Evolutionary conservation across 2,888 invertebrate genomes (phyloP).

Genomic region (Agrochola circellaris): DNA sequence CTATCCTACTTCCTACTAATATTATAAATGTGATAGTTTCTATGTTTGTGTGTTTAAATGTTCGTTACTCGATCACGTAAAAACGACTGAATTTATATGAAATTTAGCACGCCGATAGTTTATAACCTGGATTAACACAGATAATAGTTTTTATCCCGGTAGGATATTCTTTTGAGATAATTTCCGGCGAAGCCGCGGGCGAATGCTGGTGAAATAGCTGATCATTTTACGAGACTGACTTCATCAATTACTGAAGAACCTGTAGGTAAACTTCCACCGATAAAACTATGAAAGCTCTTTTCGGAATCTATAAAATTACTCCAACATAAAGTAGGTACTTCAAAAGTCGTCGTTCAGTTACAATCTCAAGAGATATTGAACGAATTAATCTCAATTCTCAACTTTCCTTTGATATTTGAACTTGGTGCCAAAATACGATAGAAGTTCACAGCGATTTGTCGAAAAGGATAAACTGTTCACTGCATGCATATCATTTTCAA

Average conservation of each 20-base stretch:
- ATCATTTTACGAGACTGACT: background rate
- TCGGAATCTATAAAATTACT: background rate
- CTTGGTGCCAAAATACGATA: background rate
- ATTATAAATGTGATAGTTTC: no score
- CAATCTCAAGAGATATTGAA: conserved; percentile 4
- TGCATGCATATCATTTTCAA: conserved; percentile 44
- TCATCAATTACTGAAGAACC: background rate
- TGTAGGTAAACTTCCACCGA: background rate
- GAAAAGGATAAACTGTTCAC: conserved; percentile 17
- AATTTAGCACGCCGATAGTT: no score
- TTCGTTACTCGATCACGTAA: no score
- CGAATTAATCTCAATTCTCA: conserved; percentile 8
- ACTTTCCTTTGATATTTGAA: conserved; percentile 33
- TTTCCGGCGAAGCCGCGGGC: no score
- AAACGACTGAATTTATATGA: no score
- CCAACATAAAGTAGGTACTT: background rate
- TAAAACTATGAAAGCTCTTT: background rate
- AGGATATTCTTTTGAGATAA: no score
- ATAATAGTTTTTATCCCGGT: no score
- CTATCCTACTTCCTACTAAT: no score
- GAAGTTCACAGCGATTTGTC: conserved; percentile 6
- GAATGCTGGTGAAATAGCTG: no score
- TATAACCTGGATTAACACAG: no score
- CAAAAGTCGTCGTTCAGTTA: conserved; percentile 14
- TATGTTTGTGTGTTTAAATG: no score